These are phyloP conservation scores for Cyphomyrus plagiostoma DNA, from an alignment of 2,113 vertebrate species.

Conservation along the genomic window DNA sequence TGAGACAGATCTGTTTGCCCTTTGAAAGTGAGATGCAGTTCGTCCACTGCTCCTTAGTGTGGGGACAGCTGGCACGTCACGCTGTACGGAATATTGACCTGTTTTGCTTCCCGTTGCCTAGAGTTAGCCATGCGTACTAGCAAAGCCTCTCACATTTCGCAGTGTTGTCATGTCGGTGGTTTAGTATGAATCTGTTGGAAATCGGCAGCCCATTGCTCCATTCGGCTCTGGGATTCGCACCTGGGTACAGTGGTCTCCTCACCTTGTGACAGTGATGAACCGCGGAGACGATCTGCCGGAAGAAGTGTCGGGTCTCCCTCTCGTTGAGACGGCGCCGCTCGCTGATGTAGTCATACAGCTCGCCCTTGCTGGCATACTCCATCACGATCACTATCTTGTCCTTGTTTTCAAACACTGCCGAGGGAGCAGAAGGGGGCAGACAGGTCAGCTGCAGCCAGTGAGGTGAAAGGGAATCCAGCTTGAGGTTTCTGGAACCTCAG, in stretches of 20 bases:
- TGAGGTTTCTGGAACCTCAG: neutral
- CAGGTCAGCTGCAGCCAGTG: neutral
- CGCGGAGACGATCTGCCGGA: slow-evolving; percentile 78
- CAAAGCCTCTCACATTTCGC: neutral
- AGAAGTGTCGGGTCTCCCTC: slow-evolving; percentile 79
- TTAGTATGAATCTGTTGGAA: neutral
- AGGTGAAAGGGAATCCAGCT: neutral
- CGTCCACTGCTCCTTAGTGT: neutral
- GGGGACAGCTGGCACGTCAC: neutral
- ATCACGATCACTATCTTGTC: slow-evolving; percentile 89
- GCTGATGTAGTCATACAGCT: slow-evolving; percentile 82
- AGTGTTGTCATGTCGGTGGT: neutral
- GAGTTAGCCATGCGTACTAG: neutral
- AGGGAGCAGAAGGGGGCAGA: neutral
- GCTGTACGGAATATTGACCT: neutral
- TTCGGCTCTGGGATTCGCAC: neutral
- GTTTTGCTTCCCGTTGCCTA: neutral
- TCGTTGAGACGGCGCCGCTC: slow-evolving; percentile 72
- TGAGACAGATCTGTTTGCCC: neutral
- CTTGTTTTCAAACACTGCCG: slow-evolving; percentile 80
- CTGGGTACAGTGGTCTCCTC: neutral
- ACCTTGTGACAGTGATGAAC: slow-evolving; percentile 86
- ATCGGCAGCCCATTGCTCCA: neutral
- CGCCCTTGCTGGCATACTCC: slow-evolving; percentile 72
- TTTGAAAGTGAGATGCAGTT: neutral